phyloP scores from a whole-genome alignment of 2,113 vertebrate genomes.

The Phrynosoma blainvillii region DNA sequence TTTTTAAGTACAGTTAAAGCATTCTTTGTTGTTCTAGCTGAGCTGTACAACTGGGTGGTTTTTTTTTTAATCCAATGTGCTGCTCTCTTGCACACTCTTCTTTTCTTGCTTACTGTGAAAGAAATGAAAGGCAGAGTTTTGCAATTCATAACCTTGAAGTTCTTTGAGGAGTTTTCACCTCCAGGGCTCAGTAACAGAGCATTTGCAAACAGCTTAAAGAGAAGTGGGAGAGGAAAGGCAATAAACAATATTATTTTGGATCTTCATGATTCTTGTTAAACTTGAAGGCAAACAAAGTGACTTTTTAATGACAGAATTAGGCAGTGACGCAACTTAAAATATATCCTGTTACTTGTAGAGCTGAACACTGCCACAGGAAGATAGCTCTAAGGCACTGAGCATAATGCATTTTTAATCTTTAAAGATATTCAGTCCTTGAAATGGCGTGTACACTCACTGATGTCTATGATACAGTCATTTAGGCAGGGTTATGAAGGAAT shows the following conservation, averaged over 20 bases:
- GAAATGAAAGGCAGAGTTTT: conserved; percentile 73
- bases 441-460: background rate
- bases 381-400: conserved; percentile 36
- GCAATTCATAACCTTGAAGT: conserved; percentile 78
- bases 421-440: conserved; percentile 23
- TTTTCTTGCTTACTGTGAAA: conserved; percentile 63
- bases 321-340: conserved; percentile 49
- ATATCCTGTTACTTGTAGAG: conserved; percentile 11
- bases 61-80: conserved; percentile 43
- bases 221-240: background rate
- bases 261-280: conserved; percentile 47
- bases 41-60: conserved; percentile 54
- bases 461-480: background rate
- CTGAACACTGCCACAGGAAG: conserved; percentile 18
- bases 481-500: background rate
- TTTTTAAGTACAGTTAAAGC: conserved; percentile 61
- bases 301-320: conserved; percentile 17
- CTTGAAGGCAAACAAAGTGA: conserved; percentile 18
- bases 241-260: conserved; percentile 58
- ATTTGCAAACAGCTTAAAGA: conserved; percentile 66
- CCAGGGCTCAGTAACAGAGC: conserved; percentile 66
- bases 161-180: conserved; percentile 72
- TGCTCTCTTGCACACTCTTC: conserved; percentile 33
- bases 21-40: conserved; percentile 61
- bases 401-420: conserved; percentile 9